A percentile compares a stretch with the other conserved stretches of the same genome.
phyloP scores from a whole-genome alignment of 2,797 vertebrate genomes.

The Mormyrops boulengeri region DNA sequence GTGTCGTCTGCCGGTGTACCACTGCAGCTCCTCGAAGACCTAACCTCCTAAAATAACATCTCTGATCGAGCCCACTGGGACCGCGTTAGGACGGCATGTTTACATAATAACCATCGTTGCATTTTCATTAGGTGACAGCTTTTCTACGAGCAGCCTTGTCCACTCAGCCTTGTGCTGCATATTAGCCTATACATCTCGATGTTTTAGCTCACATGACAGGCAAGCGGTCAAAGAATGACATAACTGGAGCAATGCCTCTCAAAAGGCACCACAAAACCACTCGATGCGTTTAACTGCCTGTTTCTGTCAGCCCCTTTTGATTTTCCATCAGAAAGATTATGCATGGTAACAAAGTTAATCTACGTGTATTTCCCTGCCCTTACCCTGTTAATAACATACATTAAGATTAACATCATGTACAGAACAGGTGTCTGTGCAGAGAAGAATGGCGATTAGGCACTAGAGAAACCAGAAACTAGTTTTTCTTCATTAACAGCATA shows the following conservation, averaged over 20 bases:
- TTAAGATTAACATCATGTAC: background rate
- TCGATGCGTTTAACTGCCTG: background rate
- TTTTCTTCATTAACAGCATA: background rate
- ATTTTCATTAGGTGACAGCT: background rate
- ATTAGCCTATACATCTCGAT: background rate
- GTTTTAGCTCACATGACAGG: background rate
- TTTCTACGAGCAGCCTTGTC: background rate
- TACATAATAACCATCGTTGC: background rate
- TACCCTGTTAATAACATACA: background rate
- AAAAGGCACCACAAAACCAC: background rate
- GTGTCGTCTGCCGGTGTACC: conserved; percentile 6
- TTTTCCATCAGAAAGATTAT: background rate
- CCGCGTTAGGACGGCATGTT: background rate
- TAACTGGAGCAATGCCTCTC: background rate
- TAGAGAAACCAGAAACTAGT: background rate
- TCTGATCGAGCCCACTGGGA: background rate
- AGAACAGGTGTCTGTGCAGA: background rate
- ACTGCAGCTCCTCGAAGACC: conserved; percentile 3
- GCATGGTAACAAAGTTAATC: background rate
- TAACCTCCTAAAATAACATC: conserved; percentile 5
- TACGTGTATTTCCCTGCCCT: background rate
- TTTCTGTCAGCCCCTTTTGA: background rate
- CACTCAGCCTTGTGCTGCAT: background rate
- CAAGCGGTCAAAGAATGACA: conserved; percentile 5
- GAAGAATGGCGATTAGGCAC: background rate